Percentiles rank a stretch among this genome's conserved stretches.
These are phyloP conservation scores for Diabrotica undecimpunctata DNA, from an alignment of 1,140 invertebrate genomes.

Conservation along the genomic window DNA sequence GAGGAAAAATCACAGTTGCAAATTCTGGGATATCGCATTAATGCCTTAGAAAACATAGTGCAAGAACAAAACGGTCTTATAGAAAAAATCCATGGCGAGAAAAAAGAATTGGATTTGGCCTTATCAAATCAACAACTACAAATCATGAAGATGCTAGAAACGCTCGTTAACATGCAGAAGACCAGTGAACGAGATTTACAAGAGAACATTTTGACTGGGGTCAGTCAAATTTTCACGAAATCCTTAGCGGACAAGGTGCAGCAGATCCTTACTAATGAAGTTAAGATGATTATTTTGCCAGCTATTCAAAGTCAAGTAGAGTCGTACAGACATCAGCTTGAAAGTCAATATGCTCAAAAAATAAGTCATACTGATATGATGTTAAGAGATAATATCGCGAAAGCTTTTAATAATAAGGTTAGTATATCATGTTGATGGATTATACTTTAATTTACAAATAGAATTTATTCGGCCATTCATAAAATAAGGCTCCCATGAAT, in stretches of 20 bases:
- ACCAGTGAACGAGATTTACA: conserved; percentile 50
- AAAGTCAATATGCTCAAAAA: conserved; percentile 68
- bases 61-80: conserved; percentile 45
- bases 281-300: conserved; percentile 52
- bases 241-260: conserved; percentile 49
- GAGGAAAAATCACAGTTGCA: conserved; percentile 35
- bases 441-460: neutral
- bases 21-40: conserved; percentile 37
- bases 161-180: conserved; percentile 38
- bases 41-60: conserved; percentile 34
- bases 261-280: conserved; percentile 48
- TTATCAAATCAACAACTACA: conserved; percentile 49
- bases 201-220: conserved; percentile 41
- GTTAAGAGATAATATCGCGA: conserved; percentile 73
- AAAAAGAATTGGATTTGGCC: conserved; percentile 40
- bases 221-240: conserved; percentile 44
- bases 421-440: conserved; percentile 26
- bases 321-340: conserved; percentile 63
- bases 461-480: neutral
- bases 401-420: conserved; percentile 72
- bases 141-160: conserved; percentile 45
- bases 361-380: conserved; percentile 66
- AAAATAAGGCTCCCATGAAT: no score
- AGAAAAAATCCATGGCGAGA: conserved; percentile 45
- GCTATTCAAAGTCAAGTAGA: conserved; percentile 59